Evolutionary conservation across 1,140 invertebrate species (phyloP), one percentile per base, ranked within the genome.

Genomic region (Nasonia giraulti): DNA sequence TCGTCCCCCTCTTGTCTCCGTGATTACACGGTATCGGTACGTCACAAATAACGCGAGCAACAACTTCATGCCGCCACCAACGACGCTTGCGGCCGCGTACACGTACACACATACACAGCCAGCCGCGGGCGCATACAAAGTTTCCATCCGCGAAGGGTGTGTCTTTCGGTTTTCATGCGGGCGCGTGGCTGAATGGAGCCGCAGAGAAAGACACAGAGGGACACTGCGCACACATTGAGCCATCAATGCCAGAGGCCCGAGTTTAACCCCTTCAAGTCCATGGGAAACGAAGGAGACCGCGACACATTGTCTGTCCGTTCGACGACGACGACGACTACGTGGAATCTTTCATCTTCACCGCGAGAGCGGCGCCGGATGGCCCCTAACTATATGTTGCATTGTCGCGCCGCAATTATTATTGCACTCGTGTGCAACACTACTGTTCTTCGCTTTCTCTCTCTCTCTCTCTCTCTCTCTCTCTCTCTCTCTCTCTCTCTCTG

Each of bases 331-430:
- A 33, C 69, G 3, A 40, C 27, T 11, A 76, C 33, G 37, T 27
- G 55, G 71, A 44, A 81, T 89, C 91, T 92, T 92, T 92, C 91
- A 92, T 92, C 91, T 92, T 92, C 88, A 90, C 91, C 91, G 90
- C 89, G 40, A 71, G 17, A 20, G 68, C 90, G 81, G 85, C 84
- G 88, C 88, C 85, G 88, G 78, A 84, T 87, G 80, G 71, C 85
- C 79, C 84, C 87, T 91, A 92, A 92, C 90, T 90, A 91, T 89
- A 92, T 88, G 91, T 92, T 92, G 85, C 90, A 89, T 90, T 91
- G 83, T 88, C 89, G 89, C 62, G 83, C 88, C 89, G 90, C 90
- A 91, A 89, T 92, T 90, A 92, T 91, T 91, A 90, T 91, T 91
- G 88, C 88, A 86, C 82, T 73, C 79, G 66, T 33, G 62, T 83